Percentiles rank a stretch among this genome's conserved stretches.
Evolutionary conservation across 1,140 invertebrate species (phyloP).

Genomic region (Patella vulgata): DNA sequence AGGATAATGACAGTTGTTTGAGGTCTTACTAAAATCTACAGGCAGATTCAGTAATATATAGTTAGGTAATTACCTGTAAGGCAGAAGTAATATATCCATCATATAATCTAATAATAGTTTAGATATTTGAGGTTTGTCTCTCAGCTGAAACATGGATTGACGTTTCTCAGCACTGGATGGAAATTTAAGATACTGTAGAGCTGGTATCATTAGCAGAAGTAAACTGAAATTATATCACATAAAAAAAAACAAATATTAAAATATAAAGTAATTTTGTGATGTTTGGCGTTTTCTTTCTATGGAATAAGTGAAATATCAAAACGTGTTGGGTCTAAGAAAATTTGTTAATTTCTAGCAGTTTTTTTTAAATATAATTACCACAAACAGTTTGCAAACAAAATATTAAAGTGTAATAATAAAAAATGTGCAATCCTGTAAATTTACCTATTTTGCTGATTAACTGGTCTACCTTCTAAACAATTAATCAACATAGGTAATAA

Average conservation of each 20-base stretch:
- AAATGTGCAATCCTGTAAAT: too few species aligned
- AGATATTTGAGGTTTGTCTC: constrained; percentile 74
- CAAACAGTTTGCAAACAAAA: too few species aligned
- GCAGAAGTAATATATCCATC: constrained; percentile 84
- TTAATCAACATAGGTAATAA: constrained; percentile 81
- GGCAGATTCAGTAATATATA: too few species aligned
- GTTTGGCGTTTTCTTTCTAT: too few species aligned
- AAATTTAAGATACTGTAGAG: constrained; percentile 78
- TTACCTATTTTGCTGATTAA: constrained; percentile 88
- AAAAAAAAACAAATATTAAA: constrained; percentile 5
- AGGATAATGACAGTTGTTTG: too few species aligned
- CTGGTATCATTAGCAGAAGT: constrained; percentile 82
- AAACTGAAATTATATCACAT: constrained; percentile 71
- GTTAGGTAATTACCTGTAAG: constrained; percentile 89
- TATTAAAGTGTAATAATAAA: too few species aligned
- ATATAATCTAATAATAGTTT: constrained; percentile 81
- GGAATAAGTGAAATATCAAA: too few species aligned
- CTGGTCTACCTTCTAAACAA: constrained; percentile 82
- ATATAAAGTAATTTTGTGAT: neutral
- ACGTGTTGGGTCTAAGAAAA: too few species aligned
- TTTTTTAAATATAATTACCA: too few species aligned
- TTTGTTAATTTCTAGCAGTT: too few species aligned
- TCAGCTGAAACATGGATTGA: constrained; percentile 72
- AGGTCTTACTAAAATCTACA: too few species aligned
- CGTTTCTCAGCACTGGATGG: constrained; percentile 75